Percentiles rank a stretch among this genome's conserved stretches.
Conservation (phyloP, 2,113 vertebrate species). For the Apaloderma vittatum region DNA sequence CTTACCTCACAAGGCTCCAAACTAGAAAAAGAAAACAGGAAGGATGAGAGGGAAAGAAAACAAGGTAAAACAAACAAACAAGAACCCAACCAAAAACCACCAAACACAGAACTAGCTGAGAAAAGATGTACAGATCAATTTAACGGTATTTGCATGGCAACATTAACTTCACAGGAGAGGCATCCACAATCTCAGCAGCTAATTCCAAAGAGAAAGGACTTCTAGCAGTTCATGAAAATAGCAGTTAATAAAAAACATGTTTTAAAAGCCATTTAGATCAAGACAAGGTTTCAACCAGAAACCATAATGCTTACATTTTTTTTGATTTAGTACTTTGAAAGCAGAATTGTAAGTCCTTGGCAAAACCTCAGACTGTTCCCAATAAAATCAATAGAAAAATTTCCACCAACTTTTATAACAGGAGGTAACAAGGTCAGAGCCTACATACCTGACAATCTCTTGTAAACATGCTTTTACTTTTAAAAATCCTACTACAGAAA, state of each 20-base stretch:
- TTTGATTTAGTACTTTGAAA: neutral
- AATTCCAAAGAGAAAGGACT: neutral
- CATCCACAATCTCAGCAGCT: neutral
- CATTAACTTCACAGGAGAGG: rapidly evolving
- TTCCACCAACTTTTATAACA: neutral
- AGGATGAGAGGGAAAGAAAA: neutral
- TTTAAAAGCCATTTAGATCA: neutral
- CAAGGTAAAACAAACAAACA: neutral
- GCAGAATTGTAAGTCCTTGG: neutral
- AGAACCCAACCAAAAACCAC: neutral
- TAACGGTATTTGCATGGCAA: neutral
- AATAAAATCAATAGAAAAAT: neutral
- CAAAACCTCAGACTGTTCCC: neutral
- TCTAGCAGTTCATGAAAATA: neutral
- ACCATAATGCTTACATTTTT: neutral
- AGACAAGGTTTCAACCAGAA: neutral
- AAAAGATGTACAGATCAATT: neutral
- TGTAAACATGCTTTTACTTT: neutral
- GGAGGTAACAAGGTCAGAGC: neutral
- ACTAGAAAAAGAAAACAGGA: neutral
- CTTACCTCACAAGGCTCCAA: neutral
- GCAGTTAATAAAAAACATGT: neutral
- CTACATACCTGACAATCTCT: neutral
- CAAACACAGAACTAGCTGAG: too few species aligned
- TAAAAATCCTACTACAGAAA: neutral